A percentile compares a stretch with the other conserved stretches of the same genome.
phyloP scores from a whole-genome alignment of 2,888 invertebrate species.

The Morpho deidamia region DNA sequence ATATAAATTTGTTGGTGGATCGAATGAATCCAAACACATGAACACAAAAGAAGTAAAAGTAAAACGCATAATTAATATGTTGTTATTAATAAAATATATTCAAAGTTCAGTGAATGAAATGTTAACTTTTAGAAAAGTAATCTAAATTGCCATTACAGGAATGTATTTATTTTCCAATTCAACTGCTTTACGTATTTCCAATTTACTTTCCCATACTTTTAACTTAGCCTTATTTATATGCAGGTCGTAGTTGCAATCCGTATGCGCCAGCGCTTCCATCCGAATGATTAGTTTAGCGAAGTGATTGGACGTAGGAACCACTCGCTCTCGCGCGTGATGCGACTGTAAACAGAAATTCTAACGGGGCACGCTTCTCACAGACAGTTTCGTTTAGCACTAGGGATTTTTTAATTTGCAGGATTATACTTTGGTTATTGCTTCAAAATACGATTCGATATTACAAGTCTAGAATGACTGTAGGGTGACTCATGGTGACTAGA shows the following conservation, averaged over 20 bases:
- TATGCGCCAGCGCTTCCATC: conserved; percentile 63
- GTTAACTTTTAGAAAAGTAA: background rate
- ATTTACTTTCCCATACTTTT: conserved; percentile 5
- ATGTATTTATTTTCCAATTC: background rate
- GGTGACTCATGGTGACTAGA: too few relatives aligned
- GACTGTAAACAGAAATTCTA: conserved; percentile 31
- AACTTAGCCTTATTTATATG: conserved; percentile 26
- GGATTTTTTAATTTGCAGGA: conserved; percentile 4
- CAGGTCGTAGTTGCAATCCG: conserved; percentile 38
- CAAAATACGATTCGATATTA: too few relatives aligned
- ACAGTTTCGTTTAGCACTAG: conserved; percentile 21
- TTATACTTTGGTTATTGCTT: background rate
- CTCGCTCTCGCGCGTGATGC: conserved; percentile 52
- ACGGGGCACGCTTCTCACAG: conserved; percentile 6
- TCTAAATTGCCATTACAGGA: background rate
- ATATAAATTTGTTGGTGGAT: too few relatives aligned
- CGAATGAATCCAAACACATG: too few relatives aligned
- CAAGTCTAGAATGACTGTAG: too few relatives aligned
- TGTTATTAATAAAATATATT: too few relatives aligned
- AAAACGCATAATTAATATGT: too few relatives aligned
- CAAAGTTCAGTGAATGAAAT: too few relatives aligned
- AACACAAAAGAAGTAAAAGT: too few relatives aligned
- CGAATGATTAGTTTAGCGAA: conserved; percentile 66
- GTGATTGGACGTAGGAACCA: conserved; percentile 60
- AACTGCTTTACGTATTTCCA: conserved; percentile 15